Percentiles rank a stretch among this genome's conserved stretches.
These are phyloP conservation scores for Ischnus inquisitorius DNA, from an alignment of 2,888 invertebrate species.

Conservation along the genomic window DNA sequence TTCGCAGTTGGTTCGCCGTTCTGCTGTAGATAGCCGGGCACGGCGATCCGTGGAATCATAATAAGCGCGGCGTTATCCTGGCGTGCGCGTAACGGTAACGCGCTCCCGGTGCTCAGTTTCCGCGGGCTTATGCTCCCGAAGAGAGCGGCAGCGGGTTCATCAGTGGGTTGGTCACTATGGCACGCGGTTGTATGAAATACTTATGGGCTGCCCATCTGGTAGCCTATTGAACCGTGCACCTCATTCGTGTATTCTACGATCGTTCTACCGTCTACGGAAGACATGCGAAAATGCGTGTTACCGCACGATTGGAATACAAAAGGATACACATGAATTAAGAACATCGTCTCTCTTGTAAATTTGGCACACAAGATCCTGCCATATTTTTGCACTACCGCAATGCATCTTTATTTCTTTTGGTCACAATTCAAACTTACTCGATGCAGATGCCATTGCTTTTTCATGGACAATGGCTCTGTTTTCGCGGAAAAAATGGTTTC, in stretches of 20 bases:
- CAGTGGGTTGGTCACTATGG: constrained; percentile 48
- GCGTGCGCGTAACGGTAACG: constrained; percentile 67
- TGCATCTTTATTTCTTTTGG: too few species aligned
- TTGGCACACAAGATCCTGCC: too few species aligned
- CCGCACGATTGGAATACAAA: not conserved
- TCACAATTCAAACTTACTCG: too few species aligned
- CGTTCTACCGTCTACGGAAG: not conserved
- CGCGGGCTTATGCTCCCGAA: constrained; percentile 53
- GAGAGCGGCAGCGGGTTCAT: constrained; percentile 35
- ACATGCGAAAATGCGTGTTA: not conserved
- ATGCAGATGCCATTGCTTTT: too few species aligned
- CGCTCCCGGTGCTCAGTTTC: constrained; percentile 48
- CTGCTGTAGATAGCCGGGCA: constrained; percentile 34
- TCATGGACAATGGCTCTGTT: too few species aligned
- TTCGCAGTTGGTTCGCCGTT: not conserved
- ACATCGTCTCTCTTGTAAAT: too few species aligned
- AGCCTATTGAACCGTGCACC: not conserved
- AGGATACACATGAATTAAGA: not conserved
- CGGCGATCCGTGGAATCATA: constrained; percentile 58
- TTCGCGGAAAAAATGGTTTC: too few species aligned
- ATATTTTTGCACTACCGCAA: too few species aligned
- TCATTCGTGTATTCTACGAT: not conserved
- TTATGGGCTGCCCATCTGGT: constrained; percentile 26
- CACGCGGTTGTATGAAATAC: constrained; percentile 14
- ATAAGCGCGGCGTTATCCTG: constrained; percentile 64